Evolutionary conservation across 2,113 vertebrate species (phyloP).

Genomic region (Sarotherodon lohbergeri): DNA sequence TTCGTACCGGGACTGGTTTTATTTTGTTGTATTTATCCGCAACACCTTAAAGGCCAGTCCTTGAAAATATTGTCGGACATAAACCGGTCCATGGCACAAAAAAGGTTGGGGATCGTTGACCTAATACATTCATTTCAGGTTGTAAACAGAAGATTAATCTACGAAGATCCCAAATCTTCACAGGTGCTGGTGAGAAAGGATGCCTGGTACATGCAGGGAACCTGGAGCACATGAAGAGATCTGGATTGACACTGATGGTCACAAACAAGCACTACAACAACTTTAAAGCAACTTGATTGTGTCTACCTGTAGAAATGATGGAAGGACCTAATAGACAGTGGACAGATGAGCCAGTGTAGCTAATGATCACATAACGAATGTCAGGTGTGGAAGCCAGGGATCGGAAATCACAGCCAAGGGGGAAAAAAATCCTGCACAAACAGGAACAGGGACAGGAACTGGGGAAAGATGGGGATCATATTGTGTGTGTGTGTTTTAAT

Average conservation of each 20-base stretch:
- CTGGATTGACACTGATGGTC: not conserved
- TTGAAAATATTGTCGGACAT: not conserved
- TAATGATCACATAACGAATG: not conserved
- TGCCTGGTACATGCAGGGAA: not conserved
- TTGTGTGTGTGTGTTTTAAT: not conserved
- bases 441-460: not conserved
- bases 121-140: not conserved
- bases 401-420: not conserved
- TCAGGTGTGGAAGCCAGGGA: not conserved
- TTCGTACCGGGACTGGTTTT: not conserved
- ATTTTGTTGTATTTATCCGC: not conserved
- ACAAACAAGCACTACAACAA: not conserved
- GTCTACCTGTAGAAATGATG: not conserved
- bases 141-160: not conserved
- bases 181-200: not conserved
- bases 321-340: not conserved
- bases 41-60: not conserved
- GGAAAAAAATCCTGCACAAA: not conserved
- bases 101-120: not conserved
- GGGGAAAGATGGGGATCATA: not conserved
- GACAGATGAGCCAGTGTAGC: not conserved
- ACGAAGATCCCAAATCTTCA: accelerated
- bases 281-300: not conserved
- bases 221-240: not conserved
- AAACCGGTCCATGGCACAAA: accelerated